Conservation (phyloP, 2,888 invertebrate genomes). For the Polyommatus icarus region DNA sequence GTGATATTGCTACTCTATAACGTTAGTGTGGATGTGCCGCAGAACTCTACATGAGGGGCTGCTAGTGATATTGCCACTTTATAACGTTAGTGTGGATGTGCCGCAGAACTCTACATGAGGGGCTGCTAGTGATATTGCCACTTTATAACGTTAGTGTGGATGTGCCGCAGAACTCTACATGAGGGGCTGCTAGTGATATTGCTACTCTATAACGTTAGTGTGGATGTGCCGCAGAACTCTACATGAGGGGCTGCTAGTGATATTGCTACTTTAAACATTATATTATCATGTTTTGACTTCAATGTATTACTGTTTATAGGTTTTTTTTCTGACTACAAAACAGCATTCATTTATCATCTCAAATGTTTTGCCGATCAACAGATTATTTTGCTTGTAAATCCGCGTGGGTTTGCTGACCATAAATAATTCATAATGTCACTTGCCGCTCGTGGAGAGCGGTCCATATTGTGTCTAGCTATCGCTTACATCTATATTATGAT, state of each 20-base stretch:
- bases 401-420: conserved; percentile 9
- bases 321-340: background rate
- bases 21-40: no score
- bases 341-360: background rate
- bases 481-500: background rate
- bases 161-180: no score
- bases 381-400: conserved; percentile 1
- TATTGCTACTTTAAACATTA: background rate
- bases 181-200: background rate
- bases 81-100: no score
- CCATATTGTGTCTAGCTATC: background rate
- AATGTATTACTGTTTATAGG: background rate
- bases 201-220: no score
- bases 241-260: background rate
- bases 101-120: no score
- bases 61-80: background rate
- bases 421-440: conserved; percentile 15
- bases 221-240: no score
- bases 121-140: background rate
- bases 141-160: no score
- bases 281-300: background rate
- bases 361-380: background rate
- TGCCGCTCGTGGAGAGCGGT: background rate
- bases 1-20: background rate
- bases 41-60: no score